phyloP scores from a whole-genome alignment of 2,113 vertebrate species.

The Orientallactaga bullata region DNA sequence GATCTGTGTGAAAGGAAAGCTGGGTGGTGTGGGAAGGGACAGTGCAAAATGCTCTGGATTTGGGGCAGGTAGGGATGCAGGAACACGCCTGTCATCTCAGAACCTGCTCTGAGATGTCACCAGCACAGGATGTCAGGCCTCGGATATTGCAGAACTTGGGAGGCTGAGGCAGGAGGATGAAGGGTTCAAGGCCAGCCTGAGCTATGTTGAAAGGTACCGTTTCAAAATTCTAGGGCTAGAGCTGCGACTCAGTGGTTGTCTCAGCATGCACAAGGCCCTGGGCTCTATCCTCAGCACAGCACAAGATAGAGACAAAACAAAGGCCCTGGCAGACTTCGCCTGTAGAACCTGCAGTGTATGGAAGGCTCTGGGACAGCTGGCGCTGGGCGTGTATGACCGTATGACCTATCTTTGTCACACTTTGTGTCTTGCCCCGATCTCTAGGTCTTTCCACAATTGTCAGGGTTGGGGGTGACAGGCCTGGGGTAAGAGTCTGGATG shows the following conservation, averaged over 20 bases:
- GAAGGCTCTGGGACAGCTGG: too few species aligned
- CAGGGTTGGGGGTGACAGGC: neutral
- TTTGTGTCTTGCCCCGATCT: too few species aligned
- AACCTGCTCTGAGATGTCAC: too few species aligned
- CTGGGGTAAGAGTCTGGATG: neutral
- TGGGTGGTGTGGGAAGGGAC: neutral
- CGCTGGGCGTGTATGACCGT: neutral
- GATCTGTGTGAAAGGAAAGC: neutral
- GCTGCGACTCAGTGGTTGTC: neutral
- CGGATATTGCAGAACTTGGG: too few species aligned
- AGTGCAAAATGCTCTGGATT: rapidly evolving
- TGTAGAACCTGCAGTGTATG: too few species aligned
- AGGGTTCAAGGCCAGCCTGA: neutral
- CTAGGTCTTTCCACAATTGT: neutral
- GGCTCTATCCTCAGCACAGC: neutral
- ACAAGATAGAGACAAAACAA: neutral
- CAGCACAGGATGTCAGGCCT: too few species aligned
- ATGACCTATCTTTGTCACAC: rapidly evolving
- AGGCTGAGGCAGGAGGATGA: neutral
- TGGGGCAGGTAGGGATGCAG: rapidly evolving
- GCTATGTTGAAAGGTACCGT: neutral
- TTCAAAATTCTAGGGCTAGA: neutral
- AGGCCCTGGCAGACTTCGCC: neutral
- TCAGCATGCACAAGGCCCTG: neutral
- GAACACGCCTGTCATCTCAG: neutral